A percentile compares a stretch with the other conserved stretches of the same genome.
These are phyloP conservation scores for Siderastrea siderea DNA, from an alignment of 92 coral and sea anemone species.

Conservation along the genomic window DNA sequence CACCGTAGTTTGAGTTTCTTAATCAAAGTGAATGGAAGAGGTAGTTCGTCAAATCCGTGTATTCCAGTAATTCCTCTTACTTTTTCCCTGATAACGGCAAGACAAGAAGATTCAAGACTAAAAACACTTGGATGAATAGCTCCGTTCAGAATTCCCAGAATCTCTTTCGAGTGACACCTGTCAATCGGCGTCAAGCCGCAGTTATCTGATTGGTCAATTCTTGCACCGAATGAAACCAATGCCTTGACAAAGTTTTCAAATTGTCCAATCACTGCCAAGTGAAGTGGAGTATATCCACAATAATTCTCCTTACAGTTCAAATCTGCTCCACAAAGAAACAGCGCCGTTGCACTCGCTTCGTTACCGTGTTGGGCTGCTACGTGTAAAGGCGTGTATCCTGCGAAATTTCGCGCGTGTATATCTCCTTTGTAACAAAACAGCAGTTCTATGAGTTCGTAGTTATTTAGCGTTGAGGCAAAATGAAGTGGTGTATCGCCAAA, in stretches of 20 bases:
- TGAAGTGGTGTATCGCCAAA: constrained; percentile 90
- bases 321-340: constrained; percentile 85
- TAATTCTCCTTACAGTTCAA: constrained; percentile 78
- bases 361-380: constrained; percentile 78
- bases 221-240: constrained; percentile 74
- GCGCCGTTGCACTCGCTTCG: constrained; percentile 68
- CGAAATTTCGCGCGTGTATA: constrained; percentile 77
- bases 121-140: constrained; percentile 11
- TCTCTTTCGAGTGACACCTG: constrained; percentile 66
- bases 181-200: constrained; percentile 69
- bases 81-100: constrained; percentile 50
- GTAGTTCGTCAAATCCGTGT: constrained; percentile 62
- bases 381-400: constrained; percentile 87
- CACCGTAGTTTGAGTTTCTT: constrained; percentile 51
- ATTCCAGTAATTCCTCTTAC: constrained; percentile 51
- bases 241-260: constrained; percentile 64
- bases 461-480: constrained; percentile 71
- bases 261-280: constrained; percentile 79
- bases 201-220: constrained; percentile 56
- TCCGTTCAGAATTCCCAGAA: constrained; percentile 27
- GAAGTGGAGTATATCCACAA: constrained; percentile 90
- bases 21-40: constrained; percentile 55
- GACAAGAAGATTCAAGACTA: constrained; percentile 53
- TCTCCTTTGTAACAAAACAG: constrained; percentile 69
- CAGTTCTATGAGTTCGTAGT: constrained; percentile 37